Percentiles rank a stretch among this genome's conserved stretches.
Conservation (phyloP, 2,888 invertebrate genomes). For the Biston stratarius region DNA sequence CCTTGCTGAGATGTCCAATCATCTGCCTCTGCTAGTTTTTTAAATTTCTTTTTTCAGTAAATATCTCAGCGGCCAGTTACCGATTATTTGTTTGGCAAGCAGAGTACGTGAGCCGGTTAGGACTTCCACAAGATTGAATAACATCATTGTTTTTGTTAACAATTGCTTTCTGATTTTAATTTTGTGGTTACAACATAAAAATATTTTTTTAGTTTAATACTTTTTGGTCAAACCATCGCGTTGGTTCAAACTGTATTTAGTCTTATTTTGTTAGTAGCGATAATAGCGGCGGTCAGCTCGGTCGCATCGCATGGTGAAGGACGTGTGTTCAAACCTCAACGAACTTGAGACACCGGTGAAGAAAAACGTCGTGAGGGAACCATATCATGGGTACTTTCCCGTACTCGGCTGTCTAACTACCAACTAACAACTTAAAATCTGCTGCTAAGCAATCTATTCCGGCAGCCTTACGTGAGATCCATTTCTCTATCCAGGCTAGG, state of each 20-base stretch:
- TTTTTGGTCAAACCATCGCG: not conserved
- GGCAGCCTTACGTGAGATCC: no score
- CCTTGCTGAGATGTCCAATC: not conserved
- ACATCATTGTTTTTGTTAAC: constrained; percentile 17
- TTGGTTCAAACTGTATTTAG: not conserved
- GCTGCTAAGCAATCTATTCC: no score
- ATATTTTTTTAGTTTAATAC: constrained; percentile 13
- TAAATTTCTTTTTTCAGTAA: constrained; percentile 40
- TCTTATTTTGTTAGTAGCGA: no score
- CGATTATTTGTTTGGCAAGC: constrained; percentile 54
- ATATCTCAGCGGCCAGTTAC: constrained; percentile 45
- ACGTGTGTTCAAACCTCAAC: no score
- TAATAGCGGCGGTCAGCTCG: no score
- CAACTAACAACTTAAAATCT: no score
- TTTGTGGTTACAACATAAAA: constrained; percentile 8
- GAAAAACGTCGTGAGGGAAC: no score
- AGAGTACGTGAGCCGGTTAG: constrained; percentile 58
- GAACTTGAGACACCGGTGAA: no score
- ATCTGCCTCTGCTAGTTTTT: constrained; percentile 9
- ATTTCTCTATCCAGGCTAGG: no score
- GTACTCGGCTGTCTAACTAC: no score
- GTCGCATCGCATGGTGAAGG: no score
- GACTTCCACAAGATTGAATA: constrained; percentile 25
- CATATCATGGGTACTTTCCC: no score
- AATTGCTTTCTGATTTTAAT: constrained; percentile 1